Evolutionary conservation across 2,113 vertebrate genomes (phyloP).

Genomic region (Collichthys lucidus): DNA sequence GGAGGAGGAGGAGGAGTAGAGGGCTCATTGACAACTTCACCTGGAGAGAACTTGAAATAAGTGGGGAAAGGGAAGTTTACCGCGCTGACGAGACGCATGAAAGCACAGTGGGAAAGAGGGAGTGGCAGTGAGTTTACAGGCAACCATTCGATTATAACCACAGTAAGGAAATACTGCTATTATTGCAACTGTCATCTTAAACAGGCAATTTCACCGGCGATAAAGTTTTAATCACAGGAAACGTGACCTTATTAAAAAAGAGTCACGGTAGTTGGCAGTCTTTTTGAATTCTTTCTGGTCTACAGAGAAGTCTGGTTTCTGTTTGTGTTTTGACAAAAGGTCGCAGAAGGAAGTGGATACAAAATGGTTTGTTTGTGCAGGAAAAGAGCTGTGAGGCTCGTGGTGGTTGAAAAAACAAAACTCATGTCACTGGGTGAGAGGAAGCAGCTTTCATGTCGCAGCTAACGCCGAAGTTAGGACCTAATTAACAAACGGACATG

Average conservation of each 20-base stretch:
- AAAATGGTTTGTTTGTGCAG: constrained; percentile 1
- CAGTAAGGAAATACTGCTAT: constrained; percentile 11
- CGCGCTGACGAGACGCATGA: constrained; percentile 31
- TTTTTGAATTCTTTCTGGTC: not conserved
- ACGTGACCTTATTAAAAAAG: not conserved
- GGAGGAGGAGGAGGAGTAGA: constrained; percentile 78
- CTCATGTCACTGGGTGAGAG: not conserved
- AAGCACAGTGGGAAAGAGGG: constrained; percentile 36
- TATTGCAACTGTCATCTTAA: constrained; percentile 28
- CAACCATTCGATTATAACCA: not conserved
- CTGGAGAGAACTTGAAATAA: constrained; percentile 79
- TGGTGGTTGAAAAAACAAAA: not conserved
- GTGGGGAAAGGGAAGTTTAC: constrained; percentile 73
- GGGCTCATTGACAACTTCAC: constrained; percentile 84
- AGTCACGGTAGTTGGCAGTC: not conserved
- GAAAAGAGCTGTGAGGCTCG: not conserved
- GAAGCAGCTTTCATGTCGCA: not conserved
- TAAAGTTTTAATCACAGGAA: not conserved
- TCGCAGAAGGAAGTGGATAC: not conserved
- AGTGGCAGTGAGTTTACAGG: constrained; percentile 20
- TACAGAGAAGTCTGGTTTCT: not conserved
- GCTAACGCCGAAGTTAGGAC: not conserved
- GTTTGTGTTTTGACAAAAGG: not conserved
- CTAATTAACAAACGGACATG: not conserved
- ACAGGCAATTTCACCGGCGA: not conserved